Conservation (phyloP, 2,113 vertebrate genomes). For the Eudyptes chrysolophus region DNA sequence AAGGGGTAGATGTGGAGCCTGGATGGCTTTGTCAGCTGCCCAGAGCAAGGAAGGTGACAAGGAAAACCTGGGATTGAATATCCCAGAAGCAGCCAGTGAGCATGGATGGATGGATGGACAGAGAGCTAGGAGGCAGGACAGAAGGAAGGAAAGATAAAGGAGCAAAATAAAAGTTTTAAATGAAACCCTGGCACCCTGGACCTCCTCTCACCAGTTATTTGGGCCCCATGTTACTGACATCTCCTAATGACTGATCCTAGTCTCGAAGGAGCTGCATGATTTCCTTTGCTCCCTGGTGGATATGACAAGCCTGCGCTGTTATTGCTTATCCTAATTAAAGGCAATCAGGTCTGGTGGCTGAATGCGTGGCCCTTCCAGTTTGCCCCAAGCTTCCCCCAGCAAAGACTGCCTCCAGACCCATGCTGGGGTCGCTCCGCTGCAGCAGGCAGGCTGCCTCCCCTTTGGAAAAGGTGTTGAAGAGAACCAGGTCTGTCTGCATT, state of each 20-base stretch:
- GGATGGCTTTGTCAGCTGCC: neutral
- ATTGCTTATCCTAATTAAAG: neutral
- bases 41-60: neutral
- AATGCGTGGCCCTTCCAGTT: neutral
- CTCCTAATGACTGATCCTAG: neutral
- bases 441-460: neutral
- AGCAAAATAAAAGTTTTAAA: neutral
- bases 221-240: neutral
- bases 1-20: neutral
- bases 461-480: neutral
- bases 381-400: neutral
- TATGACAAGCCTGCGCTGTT: neutral
- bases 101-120: neutral
- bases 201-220: neutral
- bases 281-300: neutral
- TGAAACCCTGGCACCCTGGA: neutral
- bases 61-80: neutral
- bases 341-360: neutral
- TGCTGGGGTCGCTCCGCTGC: rapidly evolving
- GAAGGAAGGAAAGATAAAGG: neutral
- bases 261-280: neutral
- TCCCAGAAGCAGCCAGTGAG: neutral
- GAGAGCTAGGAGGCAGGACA: neutral
- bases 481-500: neutral
- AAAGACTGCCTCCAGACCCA: neutral